Evolutionary conservation across 92 coral and sea anemone species (phyloP).

Genomic region (Epizoanthus scotinus): DNA sequence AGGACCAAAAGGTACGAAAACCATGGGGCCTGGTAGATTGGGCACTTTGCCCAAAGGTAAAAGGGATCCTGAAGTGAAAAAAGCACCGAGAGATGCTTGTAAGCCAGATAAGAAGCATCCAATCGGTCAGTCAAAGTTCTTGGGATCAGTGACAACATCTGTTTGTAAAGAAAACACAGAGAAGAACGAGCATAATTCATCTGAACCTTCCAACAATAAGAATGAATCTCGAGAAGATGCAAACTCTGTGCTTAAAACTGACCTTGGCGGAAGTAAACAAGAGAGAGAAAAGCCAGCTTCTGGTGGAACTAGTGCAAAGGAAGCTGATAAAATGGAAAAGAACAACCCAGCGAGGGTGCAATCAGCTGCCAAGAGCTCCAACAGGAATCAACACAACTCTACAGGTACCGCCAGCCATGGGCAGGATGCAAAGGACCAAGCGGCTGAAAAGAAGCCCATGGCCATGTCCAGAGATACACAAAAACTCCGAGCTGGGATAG

Average conservation of each 20-base stretch:
- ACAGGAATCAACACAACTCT: too few relatives aligned
- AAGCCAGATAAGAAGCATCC: neutral
- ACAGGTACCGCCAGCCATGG: neutral
- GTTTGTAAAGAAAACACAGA: neutral
- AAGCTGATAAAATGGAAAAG: neutral
- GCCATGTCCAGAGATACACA: neutral
- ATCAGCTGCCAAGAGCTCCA: neutral
- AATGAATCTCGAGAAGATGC: neutral
- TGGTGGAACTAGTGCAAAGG: neutral
- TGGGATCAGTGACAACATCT: neutral
- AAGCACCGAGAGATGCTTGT: neutral
- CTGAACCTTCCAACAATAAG: neutral
- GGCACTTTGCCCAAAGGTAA: neutral
- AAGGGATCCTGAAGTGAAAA: neutral
- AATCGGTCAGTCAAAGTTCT: neutral
- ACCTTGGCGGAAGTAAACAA: neutral
- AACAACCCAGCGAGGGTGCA: neutral
- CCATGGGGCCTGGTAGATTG: neutral
- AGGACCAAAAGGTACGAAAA: neutral
- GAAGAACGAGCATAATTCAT: neutral
- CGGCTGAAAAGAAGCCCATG: neutral
- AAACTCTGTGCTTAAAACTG: neutral
- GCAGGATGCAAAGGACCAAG: neutral
- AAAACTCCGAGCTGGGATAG: neutral
- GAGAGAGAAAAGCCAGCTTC: neutral